Evolutionary conservation across 2,113 vertebrate genomes (phyloP).

Genomic region (Aramus guarauna): DNA sequence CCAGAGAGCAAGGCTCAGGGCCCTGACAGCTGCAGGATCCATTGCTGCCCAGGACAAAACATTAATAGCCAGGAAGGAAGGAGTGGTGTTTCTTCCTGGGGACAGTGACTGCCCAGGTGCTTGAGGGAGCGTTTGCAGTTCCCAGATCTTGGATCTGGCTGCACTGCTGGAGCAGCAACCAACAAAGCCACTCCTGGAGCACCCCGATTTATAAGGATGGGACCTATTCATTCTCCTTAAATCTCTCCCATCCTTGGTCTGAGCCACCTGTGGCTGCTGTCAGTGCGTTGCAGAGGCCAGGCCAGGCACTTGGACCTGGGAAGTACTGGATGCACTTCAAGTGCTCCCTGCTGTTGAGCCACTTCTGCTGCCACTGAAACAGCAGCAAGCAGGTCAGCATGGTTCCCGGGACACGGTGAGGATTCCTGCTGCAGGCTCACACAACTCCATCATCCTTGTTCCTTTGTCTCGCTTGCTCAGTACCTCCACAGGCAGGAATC

Average conservation of each 20-base stretch:
- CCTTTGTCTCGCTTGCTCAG: background rate
- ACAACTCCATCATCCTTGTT: background rate
- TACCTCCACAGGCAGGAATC: background rate
- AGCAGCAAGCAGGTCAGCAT: background rate
- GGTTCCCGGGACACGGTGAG: accelerated
- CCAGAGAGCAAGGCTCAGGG: background rate
- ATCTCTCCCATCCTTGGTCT: background rate
- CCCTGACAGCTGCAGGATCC: background rate
- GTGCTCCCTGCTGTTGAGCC: background rate
- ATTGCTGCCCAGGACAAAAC: background rate
- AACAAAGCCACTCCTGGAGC: background rate
- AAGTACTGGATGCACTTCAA: background rate
- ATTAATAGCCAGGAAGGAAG: background rate
- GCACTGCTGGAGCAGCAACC: background rate
- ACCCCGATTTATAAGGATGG: background rate
- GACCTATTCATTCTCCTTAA: accelerated
- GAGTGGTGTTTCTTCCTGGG: background rate
- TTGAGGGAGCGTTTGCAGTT: background rate
- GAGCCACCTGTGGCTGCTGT: background rate
- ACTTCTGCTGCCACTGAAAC: background rate
- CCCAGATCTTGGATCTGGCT: background rate
- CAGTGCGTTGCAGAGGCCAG: background rate
- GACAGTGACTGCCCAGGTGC: background rate
- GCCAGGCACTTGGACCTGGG: background rate
- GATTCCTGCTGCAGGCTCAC: background rate